phyloP scores from a whole-genome alignment of 2,797 vertebrate genomes.

The Pseudopleuronectes americanus region DNA sequence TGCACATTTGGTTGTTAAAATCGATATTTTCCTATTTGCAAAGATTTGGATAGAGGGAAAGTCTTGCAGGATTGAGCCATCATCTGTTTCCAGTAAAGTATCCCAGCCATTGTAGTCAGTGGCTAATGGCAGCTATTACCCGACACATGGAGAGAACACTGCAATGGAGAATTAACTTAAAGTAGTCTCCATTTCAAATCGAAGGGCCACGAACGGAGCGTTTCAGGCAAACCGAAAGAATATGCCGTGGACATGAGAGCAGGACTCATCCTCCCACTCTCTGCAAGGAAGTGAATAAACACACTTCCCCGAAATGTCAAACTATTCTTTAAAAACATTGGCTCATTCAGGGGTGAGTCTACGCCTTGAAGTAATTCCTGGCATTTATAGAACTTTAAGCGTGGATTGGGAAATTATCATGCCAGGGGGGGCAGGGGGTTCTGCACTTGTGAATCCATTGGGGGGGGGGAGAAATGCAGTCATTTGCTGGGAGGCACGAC shows the following conservation, averaged over 20 bases:
- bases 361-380: slow-evolving; percentile 13
- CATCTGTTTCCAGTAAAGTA: too few relatives aligned
- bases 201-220: too few relatives aligned
- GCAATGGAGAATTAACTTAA: too few relatives aligned
- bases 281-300: background rate
- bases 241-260: background rate
- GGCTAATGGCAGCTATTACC: too few relatives aligned
- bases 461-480: slow-evolving; percentile 58
- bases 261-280: background rate
- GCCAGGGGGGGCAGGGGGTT: slow-evolving; percentile 19
- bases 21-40: too few relatives aligned
- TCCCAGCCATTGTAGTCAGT: too few relatives aligned
- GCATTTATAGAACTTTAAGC: slow-evolving; percentile 35
- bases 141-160: too few relatives aligned
- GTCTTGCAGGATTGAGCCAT: too few relatives aligned
- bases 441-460: slow-evolving; percentile 57
- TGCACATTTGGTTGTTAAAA: too few relatives aligned
- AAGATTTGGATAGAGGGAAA: too few relatives aligned
- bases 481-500: slow-evolving; percentile 67
- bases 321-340: background rate
- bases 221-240: too few relatives aligned
- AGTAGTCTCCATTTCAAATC: too few relatives aligned
- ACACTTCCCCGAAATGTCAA: background rate
- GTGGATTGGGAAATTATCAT: slow-evolving; percentile 27
- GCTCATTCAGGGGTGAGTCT: background rate